Evolutionary conservation across 2,888 invertebrate species (phyloP), one percentile per base, ranked within the genome.

Genomic region (Tetranychus truncatus): DNA sequence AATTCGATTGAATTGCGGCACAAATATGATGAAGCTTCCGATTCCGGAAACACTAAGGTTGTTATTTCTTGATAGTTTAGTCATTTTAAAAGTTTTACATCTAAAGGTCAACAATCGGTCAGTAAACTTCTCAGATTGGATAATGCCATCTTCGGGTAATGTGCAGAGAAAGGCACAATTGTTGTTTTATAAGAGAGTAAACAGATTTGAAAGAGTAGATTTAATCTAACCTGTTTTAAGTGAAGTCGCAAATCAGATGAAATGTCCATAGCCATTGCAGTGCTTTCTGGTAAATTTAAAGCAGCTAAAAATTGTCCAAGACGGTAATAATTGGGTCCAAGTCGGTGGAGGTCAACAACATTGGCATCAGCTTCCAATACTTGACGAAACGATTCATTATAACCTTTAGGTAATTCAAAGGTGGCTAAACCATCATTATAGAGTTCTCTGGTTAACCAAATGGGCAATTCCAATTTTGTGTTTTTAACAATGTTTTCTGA

Each of bases 351-450:
- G 82, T 93, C 90, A 4, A 95, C 91, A 71, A 92, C 90, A 79
- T 88, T 88, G 1, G 95, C 89, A 83, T 95, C 95, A 0, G 95
- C 95, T 81, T 89, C 89, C 45, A 95, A 85, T 74, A 95, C 92
- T 82, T 95, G 93, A 80, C 93, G 88, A 79, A 89, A 89, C 1
- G 86, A 85, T 80, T 88, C 88, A 80, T 87, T 88, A 81, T 88
- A 91, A 75, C 87, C 85, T 83, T 88, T 89, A 0, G 92, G 92
- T 78, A 91, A 82, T 74, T 90, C 89, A 2, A 89, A 85, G 77
- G 84, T 84, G 55, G 90, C 86, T 76, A 89, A 83, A 15, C 88
- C 86, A 79, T 87, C 85, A 21, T 85, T 83, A 78, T 86, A 83
- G 74, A 91, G 81, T 7, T 88, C 85, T 78, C 87, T 85, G 0